Evolutionary conservation across 2,113 vertebrate species (phyloP), one percentile per base, ranked within the genome.

Genomic region (Coracopsis vasa): DNA sequence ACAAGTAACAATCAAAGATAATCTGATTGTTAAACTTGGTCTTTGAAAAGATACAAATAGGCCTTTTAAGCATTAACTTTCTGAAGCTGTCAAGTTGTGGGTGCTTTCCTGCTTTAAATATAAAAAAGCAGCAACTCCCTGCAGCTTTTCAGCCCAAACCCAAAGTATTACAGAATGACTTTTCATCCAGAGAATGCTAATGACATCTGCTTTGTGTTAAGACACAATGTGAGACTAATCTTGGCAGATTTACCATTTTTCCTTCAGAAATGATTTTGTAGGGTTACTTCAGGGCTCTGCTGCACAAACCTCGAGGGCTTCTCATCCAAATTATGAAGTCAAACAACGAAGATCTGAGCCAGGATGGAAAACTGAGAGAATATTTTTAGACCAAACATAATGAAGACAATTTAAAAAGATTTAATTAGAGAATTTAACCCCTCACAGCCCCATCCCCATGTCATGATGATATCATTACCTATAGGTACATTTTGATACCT

Each of bases 181-280:
- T 92, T 85, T 67, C 35, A 13, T 41, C 79, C 66, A 16, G 61
- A 60, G 96, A 94, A 97, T 94, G 90, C 67, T 86, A 97, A 97
- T 97, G 88, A 95, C 67, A 92, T 67, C 61, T 73, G 53, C 86
- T 95, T 95, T 97, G 88, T 97, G 81, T 66, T 50, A 58, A 72
- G 56, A 42, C 79, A 85, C 87, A 90, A 85, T 44, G 73, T 41
- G 48, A 92, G 95, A 51, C 84, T 80, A 37, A 54, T 89, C 71
- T 90, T 88, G 91, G 96, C 94, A 88, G 35, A 39, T 48, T 92
- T 80, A 94, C 86, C 92, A 93, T 74, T 23, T 41, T 9, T 16
- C 88, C 91, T 58, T 37, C 80, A 16, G 61, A 79, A 70, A 41
- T 9, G 82, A 61, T 23, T 12, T 13, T 71, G 18, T 4, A 2